Evolutionary conservation across 2,113 vertebrate genomes (phyloP), one percentile per base, ranked within the genome.

Genomic region (Galemys pyrenaicus): DNA sequence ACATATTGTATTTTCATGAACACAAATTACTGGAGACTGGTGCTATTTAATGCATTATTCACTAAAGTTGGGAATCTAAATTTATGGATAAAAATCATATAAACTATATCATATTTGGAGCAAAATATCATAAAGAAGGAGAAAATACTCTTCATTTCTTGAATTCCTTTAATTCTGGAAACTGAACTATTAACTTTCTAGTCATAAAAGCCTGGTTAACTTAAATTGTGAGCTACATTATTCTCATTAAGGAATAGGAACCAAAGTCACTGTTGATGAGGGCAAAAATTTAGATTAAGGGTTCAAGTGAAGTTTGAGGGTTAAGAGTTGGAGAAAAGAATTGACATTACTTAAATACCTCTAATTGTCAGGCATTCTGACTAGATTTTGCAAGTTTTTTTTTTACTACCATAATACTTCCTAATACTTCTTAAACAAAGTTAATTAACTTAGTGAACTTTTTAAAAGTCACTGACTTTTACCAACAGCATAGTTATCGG

Each of bases 171-270:
- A 78, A 81, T 73, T 64, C 68, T 82, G 22, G 20, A 88, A 77
- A 54, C 46, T 39, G 67, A 92, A 70, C 30, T 12, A 49, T 49
- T 37, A 74, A 82, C 39, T 96, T 91, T 26, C 10, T 32, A 70
- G 62, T 92, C 35, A 79, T 17, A 92, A 88, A 32, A 70, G 12
- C 15, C 1, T 54, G 35, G 24, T 56, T 85, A 82, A 60, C 12
- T 28, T n/a, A 26, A 44, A 58, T 56, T 94, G 88, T 54, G 67
- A 51, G 56, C 39, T 62, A 78, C n/a, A n/a, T n/a, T 30, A 51
- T 54, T 92, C 32, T 95, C 56, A 80, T 49, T 86, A 91, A 92
- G 79, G 32, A 67, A 67, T 35, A 37, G 49, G 62, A 82, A 22
- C 49, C 83, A 12, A 93, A 49, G 28, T 62, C 67, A 49, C 51